Evolutionary conservation across 1,140 invertebrate genomes (phyloP), one percentile per base, ranked within the genome.

Genomic region (Paralvinella palmiformis): DNA sequence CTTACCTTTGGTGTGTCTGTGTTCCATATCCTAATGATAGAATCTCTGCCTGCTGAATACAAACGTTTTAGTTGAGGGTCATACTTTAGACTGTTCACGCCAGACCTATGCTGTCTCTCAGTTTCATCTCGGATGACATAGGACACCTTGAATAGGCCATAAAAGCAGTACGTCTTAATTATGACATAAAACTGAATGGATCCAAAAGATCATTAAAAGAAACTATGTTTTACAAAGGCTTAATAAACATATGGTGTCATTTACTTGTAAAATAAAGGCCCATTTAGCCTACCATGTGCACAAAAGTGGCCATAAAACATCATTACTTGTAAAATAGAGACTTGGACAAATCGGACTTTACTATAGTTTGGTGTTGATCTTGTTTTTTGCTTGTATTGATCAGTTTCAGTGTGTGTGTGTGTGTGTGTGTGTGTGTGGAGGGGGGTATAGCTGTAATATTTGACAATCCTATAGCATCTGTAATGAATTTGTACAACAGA

Each of bases 21-120:
- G 71, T 96, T 93, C 93, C 96, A 98, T 77, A 97, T 95, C 60
- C 97, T 85, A 72, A 99, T 97, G 68, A 98, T 96, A 48, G 94
- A 94, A 83, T 99, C 97, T 66, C 95, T 84, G n/a, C 95, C 96
- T 64, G 96, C 96, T 0, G 96, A 95, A 82, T 96, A 99, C 22
- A 99, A 84, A 72, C 94, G 86, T 62, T 92, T 88, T 64, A 92
- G 85, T 61, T 85, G 82, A 10, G 91, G 86, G 82, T 98, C 96
- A 80, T 91, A 89, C 82, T 98, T 95, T 24, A 99, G 82, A 2
- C 94, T 91, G 83, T 97, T 98, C 20, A 99, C 89, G 62, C 95
- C 95, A 73, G 94, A 94, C 79, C 94, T 86, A 81, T 99, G 95
- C 73, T 88, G 87, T 70, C 88, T 86, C 82, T 99, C 96, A 69